Evolutionary conservation across 2,797 vertebrate genomes (phyloP), one percentile per base, ranked within the genome.

Genomic region (Pelobates cultripes): DNA sequence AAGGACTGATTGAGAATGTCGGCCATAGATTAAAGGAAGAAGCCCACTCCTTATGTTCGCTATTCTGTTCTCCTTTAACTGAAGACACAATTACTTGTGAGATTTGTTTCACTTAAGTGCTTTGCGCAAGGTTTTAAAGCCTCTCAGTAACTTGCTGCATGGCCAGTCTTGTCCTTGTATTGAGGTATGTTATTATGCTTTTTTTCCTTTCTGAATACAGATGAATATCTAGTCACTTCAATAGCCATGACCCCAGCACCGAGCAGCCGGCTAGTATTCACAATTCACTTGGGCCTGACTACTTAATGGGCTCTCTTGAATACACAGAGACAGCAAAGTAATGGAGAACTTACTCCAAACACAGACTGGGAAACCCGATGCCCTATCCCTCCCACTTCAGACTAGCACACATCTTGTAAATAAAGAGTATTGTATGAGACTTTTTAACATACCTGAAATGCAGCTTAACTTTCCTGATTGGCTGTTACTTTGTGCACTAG

Each of bases 31-130:
- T 79, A 79, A 75, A 84, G 82, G 70, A 63, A 61, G 4, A 41
- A 42, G 60, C 14, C 77, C 73, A 72, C 60, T 67, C 55, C 64
- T 72, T 80, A 51, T 71, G 63, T 43, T 81, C 45, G 68, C 70
- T 68, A 55, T 57, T 14, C 70, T 86, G 40, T 43, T 74, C 81
- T 78, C 84, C 43, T 6, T 81, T 79, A 78, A 42, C 68, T 70
- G 70, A 71, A 73, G 43, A 43, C 70, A 4, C 0, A 0, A 66
- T 81, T 0, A 28, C 77, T 66, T 6, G 64, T n/a, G 28, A 70
- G 84, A 84, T 88, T 89, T 61, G 81, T 87, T 90, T 88, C 64
- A 3, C 75, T 84, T 85, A 82, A 87, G 84, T 88, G 83, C 86
- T 85, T 89, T 84, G 10, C 68, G 71, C 51, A 14, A 67, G 28